Percentiles rank a stretch among this genome's conserved stretches.
Evolutionary conservation across 2,888 invertebrate species (phyloP).

Genomic region (Zhengitettix transpicula): DNA sequence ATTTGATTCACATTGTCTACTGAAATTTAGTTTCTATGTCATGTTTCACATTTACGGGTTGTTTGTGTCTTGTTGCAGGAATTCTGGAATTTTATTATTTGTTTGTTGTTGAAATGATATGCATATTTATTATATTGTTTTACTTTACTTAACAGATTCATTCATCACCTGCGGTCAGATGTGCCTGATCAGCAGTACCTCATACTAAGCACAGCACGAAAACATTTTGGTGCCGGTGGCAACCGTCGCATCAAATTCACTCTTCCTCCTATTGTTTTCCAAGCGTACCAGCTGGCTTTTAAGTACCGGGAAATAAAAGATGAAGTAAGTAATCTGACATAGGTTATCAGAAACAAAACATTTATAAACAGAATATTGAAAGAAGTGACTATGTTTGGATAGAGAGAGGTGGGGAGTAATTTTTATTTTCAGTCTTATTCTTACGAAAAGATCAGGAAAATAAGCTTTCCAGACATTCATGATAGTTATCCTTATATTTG

Average conservation of each 20-base stretch:
- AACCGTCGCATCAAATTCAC: slow-evolving; percentile 75
- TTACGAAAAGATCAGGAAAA: background rate
- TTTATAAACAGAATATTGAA: too few species aligned
- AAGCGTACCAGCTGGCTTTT: slow-evolving; percentile 77
- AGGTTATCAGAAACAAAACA: too few species aligned
- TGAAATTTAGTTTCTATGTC: too few species aligned
- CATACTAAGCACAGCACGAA: slow-evolving; percentile 75
- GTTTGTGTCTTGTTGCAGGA: too few species aligned
- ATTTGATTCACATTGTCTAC: too few species aligned
- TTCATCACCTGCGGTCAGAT: slow-evolving; percentile 67
- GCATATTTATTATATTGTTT: background rate
- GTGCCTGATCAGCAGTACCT: slow-evolving; percentile 75
- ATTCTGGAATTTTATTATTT: background rate
- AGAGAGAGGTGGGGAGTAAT: background rate
- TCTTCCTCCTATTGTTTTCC: slow-evolving; percentile 86
- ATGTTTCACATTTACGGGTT: too few species aligned
- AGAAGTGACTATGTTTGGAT: too few species aligned
- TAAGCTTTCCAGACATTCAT: too few species aligned
- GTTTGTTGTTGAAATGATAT: slow-evolving; percentile 2
- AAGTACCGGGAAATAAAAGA: slow-evolving; percentile 60
- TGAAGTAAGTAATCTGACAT: slow-evolving; percentile 32
- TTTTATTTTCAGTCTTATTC: slow-evolving; percentile 1
- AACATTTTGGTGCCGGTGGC: slow-evolving; percentile 83
- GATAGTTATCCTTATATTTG: too few species aligned
- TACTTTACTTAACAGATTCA: slow-evolving; percentile 44